Conservation (phyloP, 2,797 vertebrate species). For the Acanthornis magna region DNA sequence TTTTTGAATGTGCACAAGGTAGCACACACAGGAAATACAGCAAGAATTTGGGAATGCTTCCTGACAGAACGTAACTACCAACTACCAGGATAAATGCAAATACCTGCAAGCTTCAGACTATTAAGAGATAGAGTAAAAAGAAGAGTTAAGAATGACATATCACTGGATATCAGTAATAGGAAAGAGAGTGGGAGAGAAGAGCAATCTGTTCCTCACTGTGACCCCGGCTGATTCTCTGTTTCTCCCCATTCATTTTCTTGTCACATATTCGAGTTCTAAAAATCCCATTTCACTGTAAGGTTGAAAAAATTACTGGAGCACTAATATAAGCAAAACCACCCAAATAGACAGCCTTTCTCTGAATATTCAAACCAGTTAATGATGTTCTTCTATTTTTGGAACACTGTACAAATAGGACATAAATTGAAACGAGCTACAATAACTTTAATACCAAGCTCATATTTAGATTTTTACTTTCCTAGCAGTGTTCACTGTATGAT, state of each 20-base stretch:
- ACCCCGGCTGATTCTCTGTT: neutral
- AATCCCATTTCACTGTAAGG: neutral
- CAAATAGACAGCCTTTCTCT: conserved; percentile 23
- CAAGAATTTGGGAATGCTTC: neutral
- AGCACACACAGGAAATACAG: neutral
- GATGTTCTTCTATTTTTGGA: conserved; percentile 30
- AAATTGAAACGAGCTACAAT: conserved; percentile 38
- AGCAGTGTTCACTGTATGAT: conserved; percentile 1
- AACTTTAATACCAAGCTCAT: conserved; percentile 50
- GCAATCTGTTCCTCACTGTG: neutral
- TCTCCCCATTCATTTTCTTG: neutral
- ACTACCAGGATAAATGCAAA: neutral
- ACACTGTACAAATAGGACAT: conserved; percentile 49
- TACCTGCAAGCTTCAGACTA: neutral
- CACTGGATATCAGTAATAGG: neutral
- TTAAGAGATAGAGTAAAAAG: neutral
- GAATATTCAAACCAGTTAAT: neutral
- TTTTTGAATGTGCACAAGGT: neutral
- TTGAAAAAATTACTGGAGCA: neutral
- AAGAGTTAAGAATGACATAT: neutral
- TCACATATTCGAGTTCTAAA: neutral
- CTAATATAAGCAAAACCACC: neutral
- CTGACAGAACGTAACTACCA: neutral
- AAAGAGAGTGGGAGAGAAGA: neutral
- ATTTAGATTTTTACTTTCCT: conserved; percentile 56